A percentile compares a stretch with the other conserved stretches of the same genome.
Evolutionary conservation across 2,888 invertebrate genomes (phyloP).

Genomic region (Muscina levida): DNA sequence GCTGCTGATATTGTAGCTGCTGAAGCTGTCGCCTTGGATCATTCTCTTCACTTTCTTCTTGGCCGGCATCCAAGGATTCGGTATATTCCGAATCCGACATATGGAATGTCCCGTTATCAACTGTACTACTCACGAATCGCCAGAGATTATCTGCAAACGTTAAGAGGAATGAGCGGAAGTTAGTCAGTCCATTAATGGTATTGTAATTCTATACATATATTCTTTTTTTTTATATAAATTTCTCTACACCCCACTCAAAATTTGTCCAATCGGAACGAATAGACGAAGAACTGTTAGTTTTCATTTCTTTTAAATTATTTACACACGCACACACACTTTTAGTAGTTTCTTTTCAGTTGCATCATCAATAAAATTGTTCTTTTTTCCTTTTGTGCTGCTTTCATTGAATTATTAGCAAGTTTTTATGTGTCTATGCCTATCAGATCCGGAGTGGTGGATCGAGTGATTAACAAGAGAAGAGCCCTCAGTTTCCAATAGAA

Average conservation of each 20-base stretch:
- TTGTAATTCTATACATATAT: constrained; percentile 9
- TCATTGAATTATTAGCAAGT: constrained; percentile 33
- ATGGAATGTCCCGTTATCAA: constrained; percentile 39
- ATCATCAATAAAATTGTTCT: constrained; percentile 26
- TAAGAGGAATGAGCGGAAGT: neutral
- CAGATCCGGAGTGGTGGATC: constrained; percentile 11
- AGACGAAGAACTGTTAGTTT: constrained; percentile 9
- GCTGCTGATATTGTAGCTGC: constrained; percentile 22
- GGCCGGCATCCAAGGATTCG: constrained; percentile 57
- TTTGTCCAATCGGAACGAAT: neutral
- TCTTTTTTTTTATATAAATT: constrained; percentile 26
- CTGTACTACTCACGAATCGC: neutral
- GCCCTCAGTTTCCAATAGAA: neutral
- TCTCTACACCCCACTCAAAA: constrained; percentile 27
- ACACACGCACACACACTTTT: constrained; percentile 35
- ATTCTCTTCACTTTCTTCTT: constrained; percentile 54
- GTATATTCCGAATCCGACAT: constrained; percentile 63
- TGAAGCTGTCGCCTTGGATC: constrained; percentile 14
- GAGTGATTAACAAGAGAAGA: neutral
- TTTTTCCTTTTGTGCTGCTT: constrained; percentile 31
- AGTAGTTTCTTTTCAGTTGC: constrained; percentile 37
- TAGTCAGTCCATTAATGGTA: constrained; percentile 16
- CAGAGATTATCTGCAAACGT: constrained; percentile 27
- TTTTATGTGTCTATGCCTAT: constrained; percentile 22
- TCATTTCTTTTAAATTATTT: constrained; percentile 14